Conservation (phyloP, 2,888 invertebrate genomes). For the Cryptus viduatorius region DNA sequence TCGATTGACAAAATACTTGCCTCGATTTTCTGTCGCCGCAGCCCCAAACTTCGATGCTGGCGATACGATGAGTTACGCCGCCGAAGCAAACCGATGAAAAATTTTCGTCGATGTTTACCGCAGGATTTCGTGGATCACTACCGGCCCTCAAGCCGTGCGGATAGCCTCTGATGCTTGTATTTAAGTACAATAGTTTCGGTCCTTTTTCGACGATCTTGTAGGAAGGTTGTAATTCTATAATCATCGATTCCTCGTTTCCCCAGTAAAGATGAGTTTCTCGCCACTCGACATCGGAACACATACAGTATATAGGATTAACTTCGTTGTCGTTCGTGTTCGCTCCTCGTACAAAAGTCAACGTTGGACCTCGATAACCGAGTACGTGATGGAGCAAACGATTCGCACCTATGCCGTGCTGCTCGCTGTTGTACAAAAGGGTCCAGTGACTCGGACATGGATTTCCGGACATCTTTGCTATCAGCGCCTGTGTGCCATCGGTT, state of each 20-base stretch:
- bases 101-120: constrained; percentile 89
- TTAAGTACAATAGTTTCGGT: constrained; percentile 93
- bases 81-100: constrained; percentile 81
- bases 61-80: constrained; percentile 85
- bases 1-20: constrained; percentile 79
- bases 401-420: constrained; percentile 94
- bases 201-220: constrained; percentile 88
- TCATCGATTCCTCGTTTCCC: constrained; percentile 92
- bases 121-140: constrained; percentile 91
- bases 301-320: constrained; percentile 89
- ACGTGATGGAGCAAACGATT: constrained; percentile 96
- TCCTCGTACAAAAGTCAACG: constrained; percentile 86
- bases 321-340: constrained; percentile 84
- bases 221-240: constrained; percentile 92
- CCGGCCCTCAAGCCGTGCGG: constrained; percentile 94
- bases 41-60: constrained; percentile 91
- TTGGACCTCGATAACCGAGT: constrained; percentile 89
- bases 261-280: constrained; percentile 94
- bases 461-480: constrained; percentile 81
- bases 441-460: constrained; percentile 89
- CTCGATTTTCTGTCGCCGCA: constrained; percentile 90
- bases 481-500: constrained; percentile 75
- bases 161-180: constrained; percentile 93
- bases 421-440: constrained; percentile 93
- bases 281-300: constrained; percentile 94